Conservation (phyloP, 2,113 vertebrate genomes). For the Scomber japonicus region DNA sequence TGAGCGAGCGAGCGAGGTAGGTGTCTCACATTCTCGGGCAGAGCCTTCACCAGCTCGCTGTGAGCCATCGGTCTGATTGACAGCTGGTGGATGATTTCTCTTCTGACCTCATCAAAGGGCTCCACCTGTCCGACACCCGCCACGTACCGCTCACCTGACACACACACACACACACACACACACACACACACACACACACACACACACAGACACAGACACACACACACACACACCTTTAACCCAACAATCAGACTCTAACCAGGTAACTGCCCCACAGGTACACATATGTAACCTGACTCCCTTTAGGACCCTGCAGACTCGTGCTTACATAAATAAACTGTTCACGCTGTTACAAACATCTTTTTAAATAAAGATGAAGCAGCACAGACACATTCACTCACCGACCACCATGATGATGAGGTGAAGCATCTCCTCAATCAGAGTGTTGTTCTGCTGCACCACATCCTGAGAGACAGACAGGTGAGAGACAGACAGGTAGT, state of each 20-base stretch:
- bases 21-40: constrained; percentile 95
- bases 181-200: constrained; percentile 3
- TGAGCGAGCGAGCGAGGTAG: too few species aligned
- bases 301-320: background rate
- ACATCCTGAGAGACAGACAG: constrained; percentile 86
- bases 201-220: too few species aligned
- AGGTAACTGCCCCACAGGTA: background rate
- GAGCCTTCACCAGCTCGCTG: constrained; percentile 95
- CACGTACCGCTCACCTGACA: constrained; percentile 92
- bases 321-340: too few species aligned
- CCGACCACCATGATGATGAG: constrained; percentile 97
- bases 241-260: background rate
- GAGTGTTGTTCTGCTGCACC: constrained; percentile 96
- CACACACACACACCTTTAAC: too few species aligned
- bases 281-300: too few species aligned
- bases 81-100: constrained; percentile 97
- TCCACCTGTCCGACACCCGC: constrained; percentile 93
- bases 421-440: constrained; percentile 99
- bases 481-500: background rate
- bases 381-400: constrained; percentile 78
- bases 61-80: constrained; percentile 98
- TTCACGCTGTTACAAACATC: too few species aligned
- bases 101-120: constrained; percentile 90
- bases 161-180: constrained; percentile 34
- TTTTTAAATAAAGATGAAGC: background rate